Percentiles rank a stretch among this genome's conserved stretches.
Conservation (phyloP, 2,888 invertebrate species). For the Crematogaster levior region DNA sequence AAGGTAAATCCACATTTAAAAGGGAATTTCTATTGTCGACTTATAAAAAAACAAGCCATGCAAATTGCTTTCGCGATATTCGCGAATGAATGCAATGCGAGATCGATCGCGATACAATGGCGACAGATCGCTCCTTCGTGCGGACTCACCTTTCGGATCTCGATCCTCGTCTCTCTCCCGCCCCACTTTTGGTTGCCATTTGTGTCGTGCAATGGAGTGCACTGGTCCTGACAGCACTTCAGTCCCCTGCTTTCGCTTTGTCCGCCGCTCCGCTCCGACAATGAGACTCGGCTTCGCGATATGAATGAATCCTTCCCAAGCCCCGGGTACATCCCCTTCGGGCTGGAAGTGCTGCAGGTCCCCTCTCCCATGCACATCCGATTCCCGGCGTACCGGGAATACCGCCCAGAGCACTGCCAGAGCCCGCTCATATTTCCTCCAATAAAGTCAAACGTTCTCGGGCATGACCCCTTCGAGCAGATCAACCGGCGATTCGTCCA, state of each 20-base stretch:
- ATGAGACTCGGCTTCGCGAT: slow-evolving; percentile 67
- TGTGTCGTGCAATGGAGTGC: slow-evolving; percentile 74
- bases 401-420: slow-evolving; percentile 43
- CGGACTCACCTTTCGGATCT: slow-evolving; percentile 37
- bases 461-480: slow-evolving; percentile 56
- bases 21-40: slow-evolving; percentile 28
- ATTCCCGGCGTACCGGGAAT: slow-evolving; percentile 40
- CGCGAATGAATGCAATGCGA: slow-evolving; percentile 38
- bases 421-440: slow-evolving; percentile 61
- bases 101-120: slow-evolving; percentile 49
- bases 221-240: slow-evolving; percentile 75
- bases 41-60: slow-evolving; percentile 40
- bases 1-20: slow-evolving; percentile 11
- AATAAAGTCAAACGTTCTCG: slow-evolving; percentile 70
- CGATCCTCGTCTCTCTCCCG: slow-evolving; percentile 61
- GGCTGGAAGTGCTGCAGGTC: slow-evolving; percentile 68
- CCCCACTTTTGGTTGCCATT: slow-evolving; percentile 75
- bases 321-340: slow-evolving; percentile 62
- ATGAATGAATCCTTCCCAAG: slow-evolving; percentile 72
- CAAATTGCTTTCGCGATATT: slow-evolving; percentile 39
- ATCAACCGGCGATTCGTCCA: slow-evolving; percentile 41
- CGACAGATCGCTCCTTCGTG: slow-evolving; percentile 51
- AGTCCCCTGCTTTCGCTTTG: slow-evolving; percentile 66
- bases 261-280: slow-evolving; percentile 62
- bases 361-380: slow-evolving; percentile 16